phyloP scores from a whole-genome alignment of 2,797 vertebrate species.

The Octomys mimax region DNA sequence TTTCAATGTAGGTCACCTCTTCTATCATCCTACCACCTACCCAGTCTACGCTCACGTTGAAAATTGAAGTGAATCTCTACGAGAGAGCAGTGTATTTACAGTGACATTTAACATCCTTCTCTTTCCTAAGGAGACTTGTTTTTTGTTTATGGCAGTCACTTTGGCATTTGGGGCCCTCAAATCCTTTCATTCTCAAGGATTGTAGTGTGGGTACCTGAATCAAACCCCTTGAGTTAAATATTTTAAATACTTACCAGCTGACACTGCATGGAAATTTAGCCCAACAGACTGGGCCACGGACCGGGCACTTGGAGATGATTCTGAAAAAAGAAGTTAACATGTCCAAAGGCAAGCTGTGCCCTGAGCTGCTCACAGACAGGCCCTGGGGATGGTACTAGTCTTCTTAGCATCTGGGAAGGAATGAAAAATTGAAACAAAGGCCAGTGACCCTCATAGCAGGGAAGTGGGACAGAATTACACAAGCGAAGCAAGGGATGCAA shows the following conservation, averaged over 20 bases:
- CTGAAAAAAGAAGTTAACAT: constrained; percentile 68
- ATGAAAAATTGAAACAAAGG: constrained; percentile 77
- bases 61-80: not conserved
- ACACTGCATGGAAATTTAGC: not conserved
- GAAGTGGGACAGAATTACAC: constrained; percentile 32
- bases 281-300: not conserved
- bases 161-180: not conserved
- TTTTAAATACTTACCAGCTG: constrained; percentile 22
- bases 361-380: constrained; percentile 55
- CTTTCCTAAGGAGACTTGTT: not conserved
- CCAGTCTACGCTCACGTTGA: not conserved
- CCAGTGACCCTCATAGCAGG: constrained; percentile 67
- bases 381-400: constrained; percentile 66
- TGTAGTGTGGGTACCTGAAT: not conserved
- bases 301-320: constrained; percentile 4
- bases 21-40: not conserved
- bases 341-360: constrained; percentile 61
- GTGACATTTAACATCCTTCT: not conserved
- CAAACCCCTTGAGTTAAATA: not conserved
- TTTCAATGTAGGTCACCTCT: not conserved
- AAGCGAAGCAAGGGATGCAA: constrained; percentile 62
- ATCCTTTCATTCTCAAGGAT: not conserved
- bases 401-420: constrained; percentile 75
- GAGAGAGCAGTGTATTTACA: not conserved
- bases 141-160: constrained; percentile 27